These are phyloP conservation scores for Pionites leucogaster DNA, from an alignment of 2,113 vertebrate species.

Conservation along the genomic window DNA sequence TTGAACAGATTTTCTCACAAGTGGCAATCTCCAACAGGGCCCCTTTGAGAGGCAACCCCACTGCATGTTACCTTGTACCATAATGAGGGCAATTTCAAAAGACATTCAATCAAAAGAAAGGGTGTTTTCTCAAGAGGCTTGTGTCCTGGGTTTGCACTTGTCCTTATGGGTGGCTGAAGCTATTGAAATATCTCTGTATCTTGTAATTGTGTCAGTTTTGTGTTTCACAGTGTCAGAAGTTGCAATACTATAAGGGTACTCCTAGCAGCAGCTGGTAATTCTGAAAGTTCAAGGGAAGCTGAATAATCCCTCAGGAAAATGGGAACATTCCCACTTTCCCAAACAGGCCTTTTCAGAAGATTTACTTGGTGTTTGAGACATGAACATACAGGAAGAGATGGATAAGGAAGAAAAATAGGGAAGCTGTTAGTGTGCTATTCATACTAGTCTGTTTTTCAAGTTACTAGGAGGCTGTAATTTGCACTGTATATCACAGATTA, in stretches of 20 bases:
- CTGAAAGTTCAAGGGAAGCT: not conserved
- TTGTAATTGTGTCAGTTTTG: slow-evolving; percentile 2
- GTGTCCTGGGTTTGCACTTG: slow-evolving; percentile 14
- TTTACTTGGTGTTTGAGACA: not conserved
- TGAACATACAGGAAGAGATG: not conserved
- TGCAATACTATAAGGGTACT: not conserved
- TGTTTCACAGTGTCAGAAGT: not conserved
- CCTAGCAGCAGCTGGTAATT: not conserved
- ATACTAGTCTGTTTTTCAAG: not conserved
- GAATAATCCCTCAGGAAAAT: not conserved
- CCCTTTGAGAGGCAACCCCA: slow-evolving; percentile 68
- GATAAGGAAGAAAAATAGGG: not conserved
- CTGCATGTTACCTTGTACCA: slow-evolving; percentile 56
- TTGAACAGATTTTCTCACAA: slow-evolving; percentile 78
- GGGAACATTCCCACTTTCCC: not conserved
- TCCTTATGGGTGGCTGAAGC: slow-evolving; percentile 43
- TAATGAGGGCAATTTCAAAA: slow-evolving; percentile 77
- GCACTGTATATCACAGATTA: not conserved
- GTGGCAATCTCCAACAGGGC: slow-evolving; percentile 75
- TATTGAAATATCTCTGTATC: slow-evolving; percentile 28
- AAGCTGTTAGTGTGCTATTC: not conserved
- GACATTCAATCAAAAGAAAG: slow-evolving; percentile 73
- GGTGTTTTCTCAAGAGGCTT: slow-evolving; percentile 68
- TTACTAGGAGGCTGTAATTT: not conserved
- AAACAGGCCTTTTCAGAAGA: not conserved